phyloP scores from a whole-genome alignment of 2,113 vertebrate species.

The Bolborhynchus lineola region DNA sequence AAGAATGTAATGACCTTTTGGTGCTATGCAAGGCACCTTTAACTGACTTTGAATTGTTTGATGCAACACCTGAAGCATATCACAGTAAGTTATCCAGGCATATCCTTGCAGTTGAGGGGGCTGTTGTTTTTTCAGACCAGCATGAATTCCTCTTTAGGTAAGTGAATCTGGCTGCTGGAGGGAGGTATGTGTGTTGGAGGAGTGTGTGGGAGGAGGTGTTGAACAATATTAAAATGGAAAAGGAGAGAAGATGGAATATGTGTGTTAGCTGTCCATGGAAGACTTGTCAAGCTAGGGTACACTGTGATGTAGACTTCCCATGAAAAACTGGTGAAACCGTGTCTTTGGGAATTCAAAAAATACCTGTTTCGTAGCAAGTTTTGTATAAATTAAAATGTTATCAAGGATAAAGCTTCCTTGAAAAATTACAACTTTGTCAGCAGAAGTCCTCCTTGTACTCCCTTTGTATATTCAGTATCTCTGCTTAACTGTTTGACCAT shows the following conservation, averaged over 20 bases:
- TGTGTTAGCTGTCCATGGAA: neutral
- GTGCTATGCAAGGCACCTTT: neutral
- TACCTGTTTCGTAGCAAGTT: neutral
- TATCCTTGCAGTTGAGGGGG: neutral
- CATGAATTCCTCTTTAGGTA: slow-evolving; percentile 14
- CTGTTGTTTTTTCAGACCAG: neutral
- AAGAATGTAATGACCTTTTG: neutral
- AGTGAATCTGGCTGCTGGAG: neutral
- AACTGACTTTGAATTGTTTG: neutral
- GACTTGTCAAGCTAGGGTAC: neutral
- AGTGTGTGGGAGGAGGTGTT: neutral
- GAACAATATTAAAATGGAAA: neutral
- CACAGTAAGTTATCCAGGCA: neutral
- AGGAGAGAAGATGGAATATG: neutral
- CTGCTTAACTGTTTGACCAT: neutral
- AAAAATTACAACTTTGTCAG: neutral
- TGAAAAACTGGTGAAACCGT: neutral
- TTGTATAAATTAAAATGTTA: neutral
- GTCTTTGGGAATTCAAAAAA: neutral
- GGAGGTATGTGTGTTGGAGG: neutral
- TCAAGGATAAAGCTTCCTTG: neutral
- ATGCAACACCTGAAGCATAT: neutral
- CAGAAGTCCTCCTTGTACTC: neutral
- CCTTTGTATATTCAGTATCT: neutral
- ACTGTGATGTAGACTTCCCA: neutral